These are phyloP conservation scores for Delia radicum DNA, from an alignment of 1,140 invertebrate species.

Conservation along the genomic window DNA sequence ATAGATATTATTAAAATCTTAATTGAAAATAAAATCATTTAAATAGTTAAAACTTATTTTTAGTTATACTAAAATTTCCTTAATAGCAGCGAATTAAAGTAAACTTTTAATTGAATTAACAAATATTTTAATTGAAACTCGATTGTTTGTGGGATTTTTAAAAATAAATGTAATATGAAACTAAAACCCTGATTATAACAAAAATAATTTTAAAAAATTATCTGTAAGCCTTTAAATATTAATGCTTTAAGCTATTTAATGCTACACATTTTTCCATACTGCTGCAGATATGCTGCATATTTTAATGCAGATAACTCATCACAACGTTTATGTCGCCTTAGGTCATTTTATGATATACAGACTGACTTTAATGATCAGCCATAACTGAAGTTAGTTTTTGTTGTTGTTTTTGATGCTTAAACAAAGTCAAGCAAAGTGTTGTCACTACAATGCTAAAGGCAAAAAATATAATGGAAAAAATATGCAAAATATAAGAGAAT, in stretches of 20 bases:
- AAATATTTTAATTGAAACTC: background rate
- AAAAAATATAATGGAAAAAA: background rate
- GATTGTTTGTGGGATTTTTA: background rate
- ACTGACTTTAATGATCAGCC: background rate
- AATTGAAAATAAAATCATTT: too few relatives aligned
- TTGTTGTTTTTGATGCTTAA: too few relatives aligned
- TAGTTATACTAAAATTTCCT: too few relatives aligned
- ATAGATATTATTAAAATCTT: too few relatives aligned
- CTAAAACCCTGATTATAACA: too few relatives aligned
- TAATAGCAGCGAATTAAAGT: too few relatives aligned
- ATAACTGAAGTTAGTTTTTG: background rate
- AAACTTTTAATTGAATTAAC: background rate
- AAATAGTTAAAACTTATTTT: too few relatives aligned
- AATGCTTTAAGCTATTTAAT: background rate
- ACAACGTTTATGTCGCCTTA: constrained; percentile 1
- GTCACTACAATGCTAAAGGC: background rate
- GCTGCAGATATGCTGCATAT: background rate
- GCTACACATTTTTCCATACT: too few relatives aligned
- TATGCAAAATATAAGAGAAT: background rate
- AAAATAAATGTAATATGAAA: too few relatives aligned
- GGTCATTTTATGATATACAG: background rate
- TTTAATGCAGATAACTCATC: background rate
- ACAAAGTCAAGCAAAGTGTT: background rate
- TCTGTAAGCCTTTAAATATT: background rate
- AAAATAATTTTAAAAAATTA: too few relatives aligned